phyloP scores from a whole-genome alignment of 2,888 invertebrate genomes.

The Chloroclysta siterata region DNA sequence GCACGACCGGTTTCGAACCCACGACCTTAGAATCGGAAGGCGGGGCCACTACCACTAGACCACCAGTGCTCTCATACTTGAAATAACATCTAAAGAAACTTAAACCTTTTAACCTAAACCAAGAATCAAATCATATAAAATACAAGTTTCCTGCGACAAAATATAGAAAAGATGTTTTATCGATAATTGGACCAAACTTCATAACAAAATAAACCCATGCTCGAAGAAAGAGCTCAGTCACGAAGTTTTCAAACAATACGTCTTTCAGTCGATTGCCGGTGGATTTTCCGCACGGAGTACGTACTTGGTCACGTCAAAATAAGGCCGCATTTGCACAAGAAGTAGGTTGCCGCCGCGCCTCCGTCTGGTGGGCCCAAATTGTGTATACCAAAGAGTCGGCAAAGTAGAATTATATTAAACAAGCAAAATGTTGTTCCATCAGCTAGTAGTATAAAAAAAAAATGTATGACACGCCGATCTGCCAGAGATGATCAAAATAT shows the following conservation, averaged over 20 bases:
- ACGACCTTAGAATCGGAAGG: too few species aligned
- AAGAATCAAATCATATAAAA: not conserved
- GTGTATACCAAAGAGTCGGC: not conserved
- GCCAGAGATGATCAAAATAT: too few species aligned
- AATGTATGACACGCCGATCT: too few species aligned
- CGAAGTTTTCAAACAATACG: conserved; percentile 38
- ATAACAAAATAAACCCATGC: conserved; percentile 18
- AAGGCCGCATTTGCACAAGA: conserved; percentile 8
- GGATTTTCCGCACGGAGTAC: conserved; percentile 35
- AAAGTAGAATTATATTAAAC: too few species aligned
- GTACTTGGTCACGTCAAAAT: conserved; percentile 27
- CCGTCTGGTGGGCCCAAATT: not conserved
- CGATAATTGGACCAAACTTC: conserved; percentile 22
- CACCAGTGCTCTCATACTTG: too few species aligned
- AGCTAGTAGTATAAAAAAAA: too few species aligned
- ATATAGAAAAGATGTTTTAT: conserved; percentile 4
- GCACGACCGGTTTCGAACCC: too few species aligned
- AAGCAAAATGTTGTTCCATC: too few species aligned
- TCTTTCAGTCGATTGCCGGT: conserved; percentile 40
- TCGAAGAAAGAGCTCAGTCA: conserved; percentile 19
- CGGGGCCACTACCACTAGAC: too few species aligned
- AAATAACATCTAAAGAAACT: too few species aligned
- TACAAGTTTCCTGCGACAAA: not conserved
- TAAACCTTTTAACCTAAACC: too few species aligned
- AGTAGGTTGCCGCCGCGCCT: not conserved